These are phyloP conservation scores for Leucoma salicis DNA, from an alignment of 2,888 invertebrate species.

Conservation along the genomic window DNA sequence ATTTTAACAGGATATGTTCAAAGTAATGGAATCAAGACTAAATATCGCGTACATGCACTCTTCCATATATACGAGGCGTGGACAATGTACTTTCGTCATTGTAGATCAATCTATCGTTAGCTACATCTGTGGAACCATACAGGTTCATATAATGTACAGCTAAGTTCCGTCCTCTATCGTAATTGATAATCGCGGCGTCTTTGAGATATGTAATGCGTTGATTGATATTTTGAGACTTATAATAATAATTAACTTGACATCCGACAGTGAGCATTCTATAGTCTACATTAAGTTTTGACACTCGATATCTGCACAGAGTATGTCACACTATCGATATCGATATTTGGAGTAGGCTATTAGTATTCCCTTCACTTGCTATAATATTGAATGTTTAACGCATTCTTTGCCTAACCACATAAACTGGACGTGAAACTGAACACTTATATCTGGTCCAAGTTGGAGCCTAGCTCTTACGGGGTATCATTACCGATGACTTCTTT, in stretches of 20 bases:
- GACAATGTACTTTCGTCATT: not conserved
- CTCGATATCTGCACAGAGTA: not conserved
- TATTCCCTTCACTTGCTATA: slow-evolving; percentile 46
- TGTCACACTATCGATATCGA: not conserved
- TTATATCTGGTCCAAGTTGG: slow-evolving; percentile 70
- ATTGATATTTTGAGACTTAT: slow-evolving; percentile 41
- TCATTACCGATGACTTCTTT: slow-evolving; percentile 51
- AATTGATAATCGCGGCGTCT: slow-evolving; percentile 49
- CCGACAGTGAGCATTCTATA: slow-evolving; percentile 20
- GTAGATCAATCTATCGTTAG: slow-evolving; percentile 23
- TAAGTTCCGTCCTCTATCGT: slow-evolving; percentile 42
- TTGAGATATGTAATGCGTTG: slow-evolving; percentile 55
- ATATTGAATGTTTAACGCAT: slow-evolving; percentile 73
- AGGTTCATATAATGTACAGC: slow-evolving; percentile 33
- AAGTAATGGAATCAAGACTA: slow-evolving; percentile 41
- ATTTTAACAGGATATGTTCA: slow-evolving; percentile 52
- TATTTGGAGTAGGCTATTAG: slow-evolving; percentile 19
- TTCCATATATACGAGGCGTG: not conserved
- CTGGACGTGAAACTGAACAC: slow-evolving; percentile 79
- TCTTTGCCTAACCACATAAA: slow-evolving; percentile 75
- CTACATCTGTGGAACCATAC: slow-evolving; percentile 26
- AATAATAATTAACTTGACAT: slow-evolving; percentile 39
- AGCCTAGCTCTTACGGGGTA: slow-evolving; percentile 47
- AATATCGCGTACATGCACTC: slow-evolving; percentile 24
- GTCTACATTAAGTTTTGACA: slow-evolving; percentile 7